Percentiles rank a stretch among this genome's conserved stretches.
Evolutionary conservation across 1,140 invertebrate genomes (phyloP).

Genomic region (Drosophila chauvacae): DNA sequence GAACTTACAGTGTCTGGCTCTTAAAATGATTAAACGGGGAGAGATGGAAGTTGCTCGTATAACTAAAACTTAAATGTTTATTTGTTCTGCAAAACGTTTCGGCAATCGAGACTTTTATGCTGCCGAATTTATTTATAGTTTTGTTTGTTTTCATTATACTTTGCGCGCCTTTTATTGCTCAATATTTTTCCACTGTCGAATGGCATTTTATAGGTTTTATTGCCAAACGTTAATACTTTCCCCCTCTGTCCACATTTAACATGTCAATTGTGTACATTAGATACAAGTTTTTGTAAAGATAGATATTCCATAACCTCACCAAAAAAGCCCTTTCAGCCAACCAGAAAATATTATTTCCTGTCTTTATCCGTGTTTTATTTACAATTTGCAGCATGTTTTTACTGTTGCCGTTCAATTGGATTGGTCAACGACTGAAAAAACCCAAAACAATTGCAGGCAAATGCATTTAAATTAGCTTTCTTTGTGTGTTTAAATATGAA

Average conservation of each 20-base stretch:
- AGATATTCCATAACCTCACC: constrained; percentile 4
- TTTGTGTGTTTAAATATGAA: constrained; percentile 17
- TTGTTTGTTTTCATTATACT: constrained; percentile 76
- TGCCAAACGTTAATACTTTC: constrained; percentile 20
- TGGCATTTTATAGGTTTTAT: constrained; percentile 33
- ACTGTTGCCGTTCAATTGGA: constrained; percentile 8
- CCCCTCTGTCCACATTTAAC: constrained; percentile 2
- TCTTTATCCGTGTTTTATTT: constrained; percentile 22
- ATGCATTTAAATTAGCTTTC: constrained; percentile 37
- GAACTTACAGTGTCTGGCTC: constrained; percentile 47
- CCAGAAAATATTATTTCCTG: constrained; percentile 20
- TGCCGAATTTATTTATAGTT: constrained; percentile 72
- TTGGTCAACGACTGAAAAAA: background rate
- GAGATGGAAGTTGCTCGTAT: background rate
- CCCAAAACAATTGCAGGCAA: background rate
- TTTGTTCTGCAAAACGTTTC: constrained; percentile 58
- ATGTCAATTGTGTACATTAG: constrained; percentile 36
- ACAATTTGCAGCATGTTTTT: constrained; percentile 12
- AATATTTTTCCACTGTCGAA: constrained; percentile 51
- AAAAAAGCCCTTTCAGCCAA: constrained; percentile 13
- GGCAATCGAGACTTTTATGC: constrained; percentile 65
- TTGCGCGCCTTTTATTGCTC: constrained; percentile 60
- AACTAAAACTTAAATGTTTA: constrained; percentile 69
- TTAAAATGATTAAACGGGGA: constrained; percentile 56
- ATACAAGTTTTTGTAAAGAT: constrained; percentile 23